Percentiles rank a stretch among this genome's conserved stretches.
phyloP scores from a whole-genome alignment of 2,888 invertebrate genomes.

The Isoperla grammatica region DNA sequence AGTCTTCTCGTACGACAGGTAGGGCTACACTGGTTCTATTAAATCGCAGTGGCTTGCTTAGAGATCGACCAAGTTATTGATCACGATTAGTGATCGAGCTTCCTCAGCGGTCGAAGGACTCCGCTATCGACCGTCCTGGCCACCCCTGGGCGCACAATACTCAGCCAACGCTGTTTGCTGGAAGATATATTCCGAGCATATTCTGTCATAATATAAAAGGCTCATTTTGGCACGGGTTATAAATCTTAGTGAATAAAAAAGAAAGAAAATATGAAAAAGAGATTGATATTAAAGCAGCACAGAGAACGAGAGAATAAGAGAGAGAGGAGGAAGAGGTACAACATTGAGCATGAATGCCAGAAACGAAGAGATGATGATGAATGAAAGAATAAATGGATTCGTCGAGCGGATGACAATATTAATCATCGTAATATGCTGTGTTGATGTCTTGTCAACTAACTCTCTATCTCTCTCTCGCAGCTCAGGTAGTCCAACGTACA shows the following conservation, averaged over 20 bases:
- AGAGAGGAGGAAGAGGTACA: not conserved
- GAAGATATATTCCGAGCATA: slow-evolving; percentile 34
- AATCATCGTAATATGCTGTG: no score
- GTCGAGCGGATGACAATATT: slow-evolving; percentile 5
- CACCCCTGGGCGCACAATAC: not conserved
- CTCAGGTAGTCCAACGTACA: no score
- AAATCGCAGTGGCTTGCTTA: no score
- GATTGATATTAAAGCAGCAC: slow-evolving; percentile 10
- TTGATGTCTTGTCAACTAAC: no score
- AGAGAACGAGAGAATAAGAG: slow-evolving; percentile 10
- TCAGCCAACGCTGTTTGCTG: not conserved
- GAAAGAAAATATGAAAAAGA: slow-evolving; percentile 44
- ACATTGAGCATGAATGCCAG: slow-evolving; percentile 5
- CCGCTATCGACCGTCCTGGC: not conserved
- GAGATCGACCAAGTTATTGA: no score
- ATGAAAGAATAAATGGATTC: slow-evolving; percentile 10
- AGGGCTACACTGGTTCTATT: no score
- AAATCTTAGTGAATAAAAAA: slow-evolving; percentile 47
- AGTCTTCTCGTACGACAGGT: no score
- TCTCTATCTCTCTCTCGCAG: no score
- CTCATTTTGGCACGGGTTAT: slow-evolving; percentile 43
- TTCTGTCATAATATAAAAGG: slow-evolving; percentile 46
- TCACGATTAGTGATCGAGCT: no score
- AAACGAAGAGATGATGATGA: slow-evolving; percentile 16
- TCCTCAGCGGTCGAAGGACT: no score